Conservation (phyloP, 2,797 vertebrate species). For the Channallabes apus region DNA sequence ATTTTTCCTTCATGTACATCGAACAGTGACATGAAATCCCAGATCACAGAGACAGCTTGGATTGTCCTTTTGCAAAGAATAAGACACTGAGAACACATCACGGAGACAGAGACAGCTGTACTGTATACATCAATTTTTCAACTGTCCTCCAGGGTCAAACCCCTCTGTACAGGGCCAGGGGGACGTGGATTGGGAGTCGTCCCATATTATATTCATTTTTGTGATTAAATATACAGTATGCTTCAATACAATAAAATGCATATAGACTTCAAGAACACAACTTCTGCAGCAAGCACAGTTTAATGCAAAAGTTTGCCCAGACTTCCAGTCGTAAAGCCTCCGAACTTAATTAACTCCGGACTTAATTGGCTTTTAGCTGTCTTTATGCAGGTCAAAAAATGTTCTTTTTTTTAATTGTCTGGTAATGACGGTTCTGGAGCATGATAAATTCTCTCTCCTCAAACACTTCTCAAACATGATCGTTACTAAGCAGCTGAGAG, state of each 20-base stretch:
- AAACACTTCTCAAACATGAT: too few species aligned
- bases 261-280: not conserved
- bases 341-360: not conserved
- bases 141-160: too few species aligned
- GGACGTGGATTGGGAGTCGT: too few species aligned
- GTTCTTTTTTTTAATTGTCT: not conserved
- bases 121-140: too few species aligned
- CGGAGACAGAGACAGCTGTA: too few species aligned
- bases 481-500: not conserved
- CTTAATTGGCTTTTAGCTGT: not conserved
- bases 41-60: not conserved
- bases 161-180: too few species aligned
- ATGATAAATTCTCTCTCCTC: not conserved
- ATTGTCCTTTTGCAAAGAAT: not conserved
- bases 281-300: not conserved
- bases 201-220: too few species aligned
- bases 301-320: not conserved
- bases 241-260: too few species aligned
- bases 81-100: not conserved
- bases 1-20: constrained; percentile 51
- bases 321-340: not conserved
- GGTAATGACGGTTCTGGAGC: not conserved
- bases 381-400: not conserved
- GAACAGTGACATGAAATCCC: not conserved
- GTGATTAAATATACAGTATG: too few species aligned